These are phyloP conservation scores for Protomyctophum bolini DNA, from an alignment of 2,113 vertebrate species.

Conservation along the genomic window DNA sequence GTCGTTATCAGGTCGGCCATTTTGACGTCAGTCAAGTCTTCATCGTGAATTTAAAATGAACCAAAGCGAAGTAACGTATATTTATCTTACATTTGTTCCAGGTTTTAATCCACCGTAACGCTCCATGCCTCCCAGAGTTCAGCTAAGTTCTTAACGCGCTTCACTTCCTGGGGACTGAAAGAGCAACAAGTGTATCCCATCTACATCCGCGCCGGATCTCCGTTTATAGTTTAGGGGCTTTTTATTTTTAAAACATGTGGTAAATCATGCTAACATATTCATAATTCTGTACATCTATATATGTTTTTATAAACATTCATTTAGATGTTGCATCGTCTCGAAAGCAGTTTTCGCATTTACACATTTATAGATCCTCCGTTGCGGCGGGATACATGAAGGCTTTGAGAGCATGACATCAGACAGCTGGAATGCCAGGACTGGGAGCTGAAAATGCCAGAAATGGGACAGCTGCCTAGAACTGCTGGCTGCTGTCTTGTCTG, in stretches of 20 bases:
- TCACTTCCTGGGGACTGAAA: slow-evolving; percentile 85
- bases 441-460: slow-evolving; percentile 81
- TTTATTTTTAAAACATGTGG: no score
- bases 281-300: no score
- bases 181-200: slow-evolving; percentile 65
- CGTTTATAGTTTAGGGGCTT: no score
- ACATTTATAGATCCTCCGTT: slow-evolving; percentile 39
- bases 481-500: slow-evolving; percentile 38
- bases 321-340: neutral
- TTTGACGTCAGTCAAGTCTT: neutral
- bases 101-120: slow-evolving; percentile 15
- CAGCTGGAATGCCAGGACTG: slow-evolving; percentile 87
- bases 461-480: slow-evolving; percentile 71
- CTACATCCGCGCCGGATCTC: slow-evolving; percentile 77
- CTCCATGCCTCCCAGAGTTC: slow-evolving; percentile 59
- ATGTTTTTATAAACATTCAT: neutral
- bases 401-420: slow-evolving; percentile 88
- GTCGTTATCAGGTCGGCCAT: slow-evolving; percentile 16
- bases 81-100: slow-evolving; percentile 25
- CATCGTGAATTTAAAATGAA: neutral
- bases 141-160: slow-evolving; percentile 69
- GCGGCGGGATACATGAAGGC: slow-evolving; percentile 65
- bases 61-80: neutral
- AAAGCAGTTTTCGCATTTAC: neutral
- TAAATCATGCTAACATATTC: no score